Evolutionary conservation across 2,113 vertebrate genomes (phyloP), one percentile per base, ranked within the genome.

Genomic region (Podocnemis expansa): DNA sequence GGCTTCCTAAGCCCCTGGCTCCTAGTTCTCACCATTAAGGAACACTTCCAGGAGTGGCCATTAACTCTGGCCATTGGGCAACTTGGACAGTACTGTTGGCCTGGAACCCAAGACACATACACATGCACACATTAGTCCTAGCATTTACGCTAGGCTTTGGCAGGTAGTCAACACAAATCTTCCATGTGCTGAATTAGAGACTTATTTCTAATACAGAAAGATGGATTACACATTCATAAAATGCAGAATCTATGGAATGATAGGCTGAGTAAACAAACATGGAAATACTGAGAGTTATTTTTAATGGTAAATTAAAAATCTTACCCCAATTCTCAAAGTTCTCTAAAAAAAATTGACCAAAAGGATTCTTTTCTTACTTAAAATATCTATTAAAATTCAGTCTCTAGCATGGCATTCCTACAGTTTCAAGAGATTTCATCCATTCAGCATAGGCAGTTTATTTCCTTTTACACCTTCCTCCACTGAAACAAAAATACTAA

Each of bases 381-480:
- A 96, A 86, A 34, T 17, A 3, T 27, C 9, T 13, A 45, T 79
- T 6, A 80, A 34, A 73, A 4, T 89, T 91, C 78, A 55, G 49
- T 56, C 67, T 88, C 54, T 86, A 63, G 89, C 85, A 79, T 29
- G 63, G 25, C 80, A 80, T 78, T 76, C 22, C 25, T 34, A 51
- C 56, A 85, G 58, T 80, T 82, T 34, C 21, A 90, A 92, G 73
- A 63, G 89, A n/a, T 82, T 82, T 84, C 73, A 87, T 21, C 80
- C 94, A 94, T 75, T 85, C 78, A 89, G 84, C 90, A 75, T 87
- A 87, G 38, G 38, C 84, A 70, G 78, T 93, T 70, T 82, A 78
- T 91, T 97, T 94, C 67, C 85, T 78, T 96, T 88, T 79, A 89
- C 5, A 27, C 5, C 95, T 94, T 84, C 91, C 75, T 85, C 96